Evolutionary conservation across 2,888 invertebrate genomes (phyloP).

Genomic region (Mantis religiosa): DNA sequence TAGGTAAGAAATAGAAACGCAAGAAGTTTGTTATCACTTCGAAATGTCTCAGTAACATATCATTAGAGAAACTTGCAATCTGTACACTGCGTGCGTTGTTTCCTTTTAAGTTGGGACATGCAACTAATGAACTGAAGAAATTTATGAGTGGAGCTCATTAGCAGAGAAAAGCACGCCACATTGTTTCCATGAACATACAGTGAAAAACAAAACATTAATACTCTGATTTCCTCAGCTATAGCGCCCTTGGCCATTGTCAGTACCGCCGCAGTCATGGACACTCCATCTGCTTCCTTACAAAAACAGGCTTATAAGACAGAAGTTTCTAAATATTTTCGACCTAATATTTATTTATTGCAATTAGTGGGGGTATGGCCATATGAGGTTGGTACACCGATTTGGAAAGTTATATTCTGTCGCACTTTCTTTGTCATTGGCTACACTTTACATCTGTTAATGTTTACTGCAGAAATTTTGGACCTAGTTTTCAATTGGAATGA

Average conservation of each 20-base stretch:
- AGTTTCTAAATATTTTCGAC: not conserved
- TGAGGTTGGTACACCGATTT: not conserved
- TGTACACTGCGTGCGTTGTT: not conserved
- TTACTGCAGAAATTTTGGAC: not conserved
- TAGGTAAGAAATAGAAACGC: too few relatives aligned
- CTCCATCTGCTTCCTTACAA: not conserved
- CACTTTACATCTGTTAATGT: not conserved
- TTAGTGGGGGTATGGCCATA: not conserved
- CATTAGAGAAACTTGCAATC: not conserved
- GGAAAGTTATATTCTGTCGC: not conserved
- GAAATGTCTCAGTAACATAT: not conserved
- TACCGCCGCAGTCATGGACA: not conserved
- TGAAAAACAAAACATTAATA: too few relatives aligned
- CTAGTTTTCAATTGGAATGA: not conserved
- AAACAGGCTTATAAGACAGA: not conserved
- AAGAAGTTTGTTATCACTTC: too few relatives aligned
- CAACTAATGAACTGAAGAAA: not conserved
- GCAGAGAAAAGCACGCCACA: not conserved
- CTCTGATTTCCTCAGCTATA: not conserved
- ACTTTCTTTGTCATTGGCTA: not conserved
- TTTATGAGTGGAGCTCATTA: not conserved
- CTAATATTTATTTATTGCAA: not conserved
- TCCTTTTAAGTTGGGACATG: not conserved
- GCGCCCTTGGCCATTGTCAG: not conserved
- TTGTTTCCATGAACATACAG: not conserved